Percentiles rank a stretch among this genome's conserved stretches.
These are phyloP conservation scores for Saccostrea echinata DNA, from an alignment of 1,140 invertebrate species.

Conservation along the genomic window DNA sequence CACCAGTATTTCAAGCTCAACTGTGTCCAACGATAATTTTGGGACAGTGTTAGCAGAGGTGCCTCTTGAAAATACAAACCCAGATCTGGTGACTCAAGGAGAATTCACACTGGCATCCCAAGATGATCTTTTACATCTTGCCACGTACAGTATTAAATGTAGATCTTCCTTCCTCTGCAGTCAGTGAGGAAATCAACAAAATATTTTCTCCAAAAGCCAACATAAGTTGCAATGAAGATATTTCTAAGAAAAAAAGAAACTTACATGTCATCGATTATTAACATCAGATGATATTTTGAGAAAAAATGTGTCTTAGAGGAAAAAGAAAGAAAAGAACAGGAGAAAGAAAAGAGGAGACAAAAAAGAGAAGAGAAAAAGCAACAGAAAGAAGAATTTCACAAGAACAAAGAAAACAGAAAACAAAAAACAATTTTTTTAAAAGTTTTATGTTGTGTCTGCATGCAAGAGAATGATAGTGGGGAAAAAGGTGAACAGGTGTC, in stretches of 20 bases:
- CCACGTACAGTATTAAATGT: background rate
- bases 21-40: background rate
- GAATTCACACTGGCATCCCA: background rate
- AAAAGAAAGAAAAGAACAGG: background rate
- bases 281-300: conserved; percentile 31
- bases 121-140: background rate
- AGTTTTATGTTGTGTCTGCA: background rate
- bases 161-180: background rate
- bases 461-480: background rate
- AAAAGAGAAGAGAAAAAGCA: background rate
- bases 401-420: background rate
- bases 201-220: background rate
- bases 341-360: conserved; percentile 15
- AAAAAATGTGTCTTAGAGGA: conserved; percentile 14
- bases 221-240: background rate
- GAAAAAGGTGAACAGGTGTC: background rate
- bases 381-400: background rate
- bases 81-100: background rate
- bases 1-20: background rate
- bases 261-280: background rate
- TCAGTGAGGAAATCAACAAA: too few species aligned
- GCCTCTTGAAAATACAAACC: background rate
- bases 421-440: background rate
- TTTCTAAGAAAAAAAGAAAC: background rate
- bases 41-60: background rate